Evolutionary conservation across 2,797 vertebrate species (phyloP), one percentile per base, ranked within the genome.

Genomic region (Ptychadena robeensis): DNA sequence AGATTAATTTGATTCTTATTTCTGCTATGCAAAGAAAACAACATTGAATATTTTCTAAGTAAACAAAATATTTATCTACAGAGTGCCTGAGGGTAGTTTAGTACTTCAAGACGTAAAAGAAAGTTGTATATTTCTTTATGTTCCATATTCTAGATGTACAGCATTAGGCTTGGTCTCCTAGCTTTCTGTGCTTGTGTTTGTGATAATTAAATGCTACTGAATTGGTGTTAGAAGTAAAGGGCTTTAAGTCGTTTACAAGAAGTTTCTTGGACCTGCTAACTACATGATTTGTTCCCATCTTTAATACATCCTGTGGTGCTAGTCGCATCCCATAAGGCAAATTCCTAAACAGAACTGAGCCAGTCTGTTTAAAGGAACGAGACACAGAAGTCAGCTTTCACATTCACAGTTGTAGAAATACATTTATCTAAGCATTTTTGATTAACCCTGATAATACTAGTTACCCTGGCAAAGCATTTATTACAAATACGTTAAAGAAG

Each of bases 261-360:
- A 82, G 66, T 32, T 77, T 70, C 66, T 77, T 77, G 70, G 81
- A 76, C 66, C 63, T 70, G 66, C 37, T 65, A 81, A 44, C 31
- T 65, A 81, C 61, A 73, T 81, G 79, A 81, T 66, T 73, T 81
- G 79, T 73, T 48, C 70, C 68, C 12, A 71, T 80, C 57, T 72
- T 64, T 71, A 80, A 31, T 71, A 64, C 37, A 80, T 81, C 61
- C 61, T 73, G 53, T 73, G 61, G 79, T 34, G 67, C 64, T 66
- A 71, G 66, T 34, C 18, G 8, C 1, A 9, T 73, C 61, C 34
- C 38, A 53, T 37, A 68, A 68, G 53, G 64, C 53, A 12, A 78
- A 53, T 53, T 30, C 27, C 79, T 66, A 65, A 44, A 53, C 61
- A 30, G 38, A 59, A 81, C 63, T 65, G 61, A 66, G 31, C 65